Evolutionary conservation across 2,797 vertebrate species (phyloP).

Genomic region (Neoniphon sammara): DNA sequence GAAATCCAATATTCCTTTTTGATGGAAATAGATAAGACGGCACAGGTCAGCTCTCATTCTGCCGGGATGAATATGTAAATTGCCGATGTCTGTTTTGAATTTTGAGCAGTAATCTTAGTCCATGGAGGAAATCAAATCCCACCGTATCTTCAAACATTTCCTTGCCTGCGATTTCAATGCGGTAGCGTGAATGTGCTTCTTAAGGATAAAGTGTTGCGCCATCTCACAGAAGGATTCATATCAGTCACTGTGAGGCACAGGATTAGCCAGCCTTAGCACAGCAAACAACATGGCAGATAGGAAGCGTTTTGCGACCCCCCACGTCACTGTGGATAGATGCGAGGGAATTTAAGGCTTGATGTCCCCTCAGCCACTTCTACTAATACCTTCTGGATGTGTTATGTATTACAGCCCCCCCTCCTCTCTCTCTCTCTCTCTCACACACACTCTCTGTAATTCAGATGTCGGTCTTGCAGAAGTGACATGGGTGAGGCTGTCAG

Average conservation of each 20-base stretch:
- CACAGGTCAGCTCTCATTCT: constrained; percentile 49
- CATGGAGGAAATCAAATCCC: constrained; percentile 50
- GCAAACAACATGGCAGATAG: constrained; percentile 33
- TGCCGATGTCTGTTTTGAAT: constrained; percentile 35
- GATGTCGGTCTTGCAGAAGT: constrained; percentile 14
- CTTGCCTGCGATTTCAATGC: constrained; percentile 21
- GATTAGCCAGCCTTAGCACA: constrained; percentile 20
- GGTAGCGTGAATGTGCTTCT: constrained; percentile 34
- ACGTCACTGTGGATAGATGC: neutral
- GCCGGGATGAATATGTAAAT: constrained; percentile 64
- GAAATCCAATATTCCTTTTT: constrained; percentile 58
- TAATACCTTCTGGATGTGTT: neutral
- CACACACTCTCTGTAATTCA: neutral
- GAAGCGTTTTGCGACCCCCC: constrained; percentile 4
- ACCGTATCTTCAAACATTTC: constrained; percentile 40
- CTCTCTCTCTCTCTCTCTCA: neutral
- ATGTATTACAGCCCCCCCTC: neutral
- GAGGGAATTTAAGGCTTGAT: constrained; percentile 10
- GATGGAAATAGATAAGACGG: constrained; percentile 52
- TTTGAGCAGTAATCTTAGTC: constrained; percentile 52
- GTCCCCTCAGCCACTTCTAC: neutral
- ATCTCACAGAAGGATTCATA: constrained; percentile 20
- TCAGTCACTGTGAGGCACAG: constrained; percentile 27
- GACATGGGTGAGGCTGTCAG: constrained; percentile 26
- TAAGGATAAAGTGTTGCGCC: constrained; percentile 21